A percentile compares a stretch with the other conserved stretches of the same genome.
These are phyloP conservation scores for Callipepla californica DNA, from an alignment of 2,113 vertebrate genomes.

Conservation along the genomic window DNA sequence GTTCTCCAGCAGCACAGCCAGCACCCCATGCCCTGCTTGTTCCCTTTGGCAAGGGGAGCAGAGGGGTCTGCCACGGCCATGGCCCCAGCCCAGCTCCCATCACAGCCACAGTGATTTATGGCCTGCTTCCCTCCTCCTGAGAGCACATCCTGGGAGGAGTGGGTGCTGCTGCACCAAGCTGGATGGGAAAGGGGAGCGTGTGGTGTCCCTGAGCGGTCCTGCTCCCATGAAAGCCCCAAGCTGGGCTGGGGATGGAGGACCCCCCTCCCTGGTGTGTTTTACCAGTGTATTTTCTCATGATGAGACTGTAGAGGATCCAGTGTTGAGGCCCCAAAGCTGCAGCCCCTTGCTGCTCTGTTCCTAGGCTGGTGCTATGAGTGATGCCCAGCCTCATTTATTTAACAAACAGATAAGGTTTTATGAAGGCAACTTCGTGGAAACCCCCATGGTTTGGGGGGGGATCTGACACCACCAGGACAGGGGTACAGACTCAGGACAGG, in stretches of 20 bases:
- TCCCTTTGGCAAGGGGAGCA: conserved; percentile 50
- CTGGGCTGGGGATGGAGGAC: accelerated
- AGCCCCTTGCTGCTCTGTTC: neutral
- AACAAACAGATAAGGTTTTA: neutral
- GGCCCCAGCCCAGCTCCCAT: conserved; percentile 22
- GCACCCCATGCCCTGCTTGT: conserved; percentile 52
- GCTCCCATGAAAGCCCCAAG: neutral
- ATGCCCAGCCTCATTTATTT: neutral
- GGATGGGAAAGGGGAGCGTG: neutral
- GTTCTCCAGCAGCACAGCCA: conserved; percentile 67
- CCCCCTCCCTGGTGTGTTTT: neutral
- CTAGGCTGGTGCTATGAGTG: neutral
- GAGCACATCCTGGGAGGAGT: conserved; percentile 28
- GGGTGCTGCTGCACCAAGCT: neutral
- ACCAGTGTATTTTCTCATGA: neutral
- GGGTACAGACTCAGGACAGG: neutral
- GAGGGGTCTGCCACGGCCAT: neutral
- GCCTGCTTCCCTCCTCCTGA: neutral
- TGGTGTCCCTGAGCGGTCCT: neutral
- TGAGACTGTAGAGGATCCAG: accelerated
- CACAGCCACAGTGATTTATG: neutral
- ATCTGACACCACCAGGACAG: neutral
- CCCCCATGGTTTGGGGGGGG: neutral
- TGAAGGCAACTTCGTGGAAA: neutral
- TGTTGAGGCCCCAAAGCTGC: neutral